Base-by-base conservation (phyloP, 2,888 invertebrate species). In the Heliconius ethilla region DNA sequence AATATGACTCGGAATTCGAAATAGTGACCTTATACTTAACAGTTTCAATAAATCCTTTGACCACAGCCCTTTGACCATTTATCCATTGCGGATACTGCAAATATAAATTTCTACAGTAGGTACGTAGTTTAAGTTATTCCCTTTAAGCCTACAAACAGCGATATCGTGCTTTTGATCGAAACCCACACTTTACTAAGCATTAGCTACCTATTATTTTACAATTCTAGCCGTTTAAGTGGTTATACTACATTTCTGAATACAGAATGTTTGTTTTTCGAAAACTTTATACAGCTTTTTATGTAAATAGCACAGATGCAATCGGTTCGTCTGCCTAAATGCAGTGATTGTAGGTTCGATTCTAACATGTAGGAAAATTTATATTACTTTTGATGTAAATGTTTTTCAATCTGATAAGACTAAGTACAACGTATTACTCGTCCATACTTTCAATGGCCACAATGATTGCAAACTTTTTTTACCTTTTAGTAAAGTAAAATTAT, bases 201-300 rank as follows among this genome's bases (percentile, higher is more conserved):
- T 85, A 84, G 85, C 84, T 86, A 84, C 85, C 84, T 85, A 86
- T 89, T 84, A 87, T 89, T 87, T 87, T 85, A 87, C 85, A 86
- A 85, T 85, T 84, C 82, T 83, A 85, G 84, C 86, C 83, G 85
- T 85, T 85, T 85, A 84, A 85, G 86, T 84, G 85, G 87, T 87
- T 86, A 86, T 84, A 87, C 86, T 85, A 85, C 88, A 89, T 88
- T 86, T 85, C 88, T 86, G 85, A 84, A 63, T 59, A 59, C 73
- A 72, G 29, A n/a, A 4, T 72, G 72, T 59, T 51, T n/a, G 4
- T 72, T 72, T 72, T 59, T 25, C n/a, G 6, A 18, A 5, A 29
- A 59, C n/a, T 33, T 29, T 55, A 33, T 29, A 69, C 2, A 25
- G 25, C 15, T 37, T 25, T 67, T 63, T 63, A 63, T 29, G 63